These are phyloP conservation scores for Helicoverpa armigera DNA, from an alignment of 1,140 invertebrate genomes.

Conservation along the genomic window DNA sequence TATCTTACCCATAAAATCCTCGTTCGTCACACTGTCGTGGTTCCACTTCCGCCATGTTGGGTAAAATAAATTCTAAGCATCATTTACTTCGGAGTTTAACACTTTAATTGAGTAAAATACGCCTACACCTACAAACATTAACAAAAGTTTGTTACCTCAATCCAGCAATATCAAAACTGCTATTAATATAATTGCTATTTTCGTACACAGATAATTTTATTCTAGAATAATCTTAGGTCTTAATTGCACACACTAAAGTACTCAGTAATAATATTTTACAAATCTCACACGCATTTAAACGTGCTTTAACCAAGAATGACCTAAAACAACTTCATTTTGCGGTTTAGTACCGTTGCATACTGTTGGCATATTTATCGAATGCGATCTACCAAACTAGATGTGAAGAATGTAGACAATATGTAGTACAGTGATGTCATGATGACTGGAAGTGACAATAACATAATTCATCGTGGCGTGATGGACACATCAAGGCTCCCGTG, in stretches of 20 bases:
- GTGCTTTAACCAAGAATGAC: neutral
- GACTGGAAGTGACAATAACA: slow-evolving; percentile 57
- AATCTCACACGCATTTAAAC: slow-evolving; percentile 15
- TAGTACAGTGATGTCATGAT: neutral
- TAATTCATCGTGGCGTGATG: slow-evolving; percentile 66
- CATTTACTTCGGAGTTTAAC: slow-evolving; percentile 14
- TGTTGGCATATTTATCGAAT: slow-evolving; percentile 5
- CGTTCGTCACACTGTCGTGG: slow-evolving; percentile 51
- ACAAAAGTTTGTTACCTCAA: neutral
- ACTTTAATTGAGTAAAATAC: neutral
- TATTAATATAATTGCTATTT: neutral
- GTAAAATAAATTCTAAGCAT: slow-evolving; percentile 13
- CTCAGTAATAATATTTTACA: neutral
- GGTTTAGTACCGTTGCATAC: neutral
- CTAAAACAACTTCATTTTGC: slow-evolving; percentile 20
- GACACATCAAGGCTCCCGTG: slow-evolving; percentile 71
- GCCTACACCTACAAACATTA: neutral
- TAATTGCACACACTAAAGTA: slow-evolving; percentile 1
- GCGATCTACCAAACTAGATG: neutral
- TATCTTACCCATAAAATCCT: slow-evolving; percentile 46
- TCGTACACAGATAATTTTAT: neutral
- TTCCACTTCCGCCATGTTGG: neutral
- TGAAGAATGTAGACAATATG: too few relatives aligned
- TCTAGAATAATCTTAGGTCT: neutral
- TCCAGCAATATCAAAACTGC: neutral